These are phyloP conservation scores for Contarinia nasturtii DNA, from an alignment of 1,140 invertebrate species.

Conservation along the genomic window DNA sequence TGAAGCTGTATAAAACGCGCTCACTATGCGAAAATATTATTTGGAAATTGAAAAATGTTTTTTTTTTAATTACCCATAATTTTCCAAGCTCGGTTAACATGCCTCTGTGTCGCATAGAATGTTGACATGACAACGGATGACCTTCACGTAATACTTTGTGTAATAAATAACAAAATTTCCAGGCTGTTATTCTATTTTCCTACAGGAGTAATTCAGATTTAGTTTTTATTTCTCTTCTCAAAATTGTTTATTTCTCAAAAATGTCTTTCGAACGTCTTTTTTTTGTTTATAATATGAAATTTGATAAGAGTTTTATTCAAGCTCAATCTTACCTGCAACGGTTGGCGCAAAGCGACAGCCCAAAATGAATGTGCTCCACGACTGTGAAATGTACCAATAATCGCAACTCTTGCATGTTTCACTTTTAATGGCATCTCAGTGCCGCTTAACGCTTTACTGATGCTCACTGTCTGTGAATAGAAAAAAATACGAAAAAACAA, in stretches of 20 bases:
- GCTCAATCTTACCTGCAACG: slow-evolving; percentile 54
- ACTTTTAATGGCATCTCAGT: slow-evolving; percentile 84
- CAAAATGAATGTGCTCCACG: slow-evolving; percentile 81
- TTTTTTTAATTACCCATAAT: slow-evolving; percentile 75
- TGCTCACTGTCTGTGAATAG: slow-evolving; percentile 48
- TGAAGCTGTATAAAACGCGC: too few species aligned
- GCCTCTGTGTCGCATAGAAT: slow-evolving; percentile 59
- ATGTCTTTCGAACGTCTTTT: too few species aligned
- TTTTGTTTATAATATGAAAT: too few species aligned
- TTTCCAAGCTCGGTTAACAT: slow-evolving; percentile 71
- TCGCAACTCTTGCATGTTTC: slow-evolving; percentile 87
- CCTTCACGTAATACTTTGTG: slow-evolving; percentile 93
- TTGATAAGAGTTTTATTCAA: too few species aligned
- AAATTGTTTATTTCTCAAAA: too few species aligned
- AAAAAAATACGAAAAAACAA: slow-evolving; percentile 1
- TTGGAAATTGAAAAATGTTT: too few species aligned
- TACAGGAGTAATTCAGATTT: slow-evolving; percentile 4
- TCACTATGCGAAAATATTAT: too few species aligned
- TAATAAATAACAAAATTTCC: slow-evolving; percentile 97
- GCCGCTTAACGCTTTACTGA: slow-evolving; percentile 78
- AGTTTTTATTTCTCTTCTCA: neutral
- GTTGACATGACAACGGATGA: slow-evolving; percentile 66
- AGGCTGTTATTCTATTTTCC: slow-evolving; percentile 81
- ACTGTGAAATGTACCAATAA: slow-evolving; percentile 89
- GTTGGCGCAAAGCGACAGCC: slow-evolving; percentile 61